Percentiles rank a stretch among this genome's conserved stretches.
Evolutionary conservation across 2,113 vertebrate genomes (phyloP).

Genomic region (Daboia siamensis): DNA sequence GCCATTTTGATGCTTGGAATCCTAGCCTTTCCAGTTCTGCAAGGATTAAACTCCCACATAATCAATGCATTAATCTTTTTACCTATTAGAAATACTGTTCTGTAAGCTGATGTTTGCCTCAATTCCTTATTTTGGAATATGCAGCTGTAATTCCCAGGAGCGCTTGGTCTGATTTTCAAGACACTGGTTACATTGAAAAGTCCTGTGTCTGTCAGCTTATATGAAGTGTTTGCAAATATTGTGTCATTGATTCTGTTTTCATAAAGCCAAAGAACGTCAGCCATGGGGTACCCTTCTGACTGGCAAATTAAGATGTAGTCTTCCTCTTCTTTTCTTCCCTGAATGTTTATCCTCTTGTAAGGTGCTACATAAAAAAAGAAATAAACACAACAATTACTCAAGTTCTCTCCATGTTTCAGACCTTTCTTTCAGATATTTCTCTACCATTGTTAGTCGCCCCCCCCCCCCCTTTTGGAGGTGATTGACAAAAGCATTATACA

Average conservation of each 20-base stretch:
- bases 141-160: constrained; percentile 75
- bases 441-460: background rate
- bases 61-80: background rate
- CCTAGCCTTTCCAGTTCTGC: background rate
- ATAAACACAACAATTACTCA: constrained; percentile 1
- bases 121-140: constrained; percentile 64
- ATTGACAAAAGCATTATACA: background rate
- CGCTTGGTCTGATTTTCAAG: constrained; percentile 60
- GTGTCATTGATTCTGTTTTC: constrained; percentile 47
- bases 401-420: background rate
- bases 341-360: constrained; percentile 63
- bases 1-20: background rate
- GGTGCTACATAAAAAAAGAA: constrained; percentile 57
- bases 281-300: constrained; percentile 76
- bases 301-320: constrained; percentile 73
- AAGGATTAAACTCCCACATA: background rate
- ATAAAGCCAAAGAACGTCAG: constrained; percentile 74
- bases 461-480: background rate
- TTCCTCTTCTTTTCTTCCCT: constrained; percentile 39
- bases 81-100: constrained; percentile 47
- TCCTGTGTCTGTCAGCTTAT: constrained; percentile 55
- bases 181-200: constrained; percentile 77
- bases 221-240: constrained; percentile 59
- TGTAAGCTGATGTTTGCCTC: constrained; percentile 48
- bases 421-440: background rate